Percentiles rank a stretch among this genome's conserved stretches.
These are phyloP conservation scores for Oncorhynchus keta DNA, from an alignment of 2,113 vertebrate species.

Conservation along the genomic window DNA sequence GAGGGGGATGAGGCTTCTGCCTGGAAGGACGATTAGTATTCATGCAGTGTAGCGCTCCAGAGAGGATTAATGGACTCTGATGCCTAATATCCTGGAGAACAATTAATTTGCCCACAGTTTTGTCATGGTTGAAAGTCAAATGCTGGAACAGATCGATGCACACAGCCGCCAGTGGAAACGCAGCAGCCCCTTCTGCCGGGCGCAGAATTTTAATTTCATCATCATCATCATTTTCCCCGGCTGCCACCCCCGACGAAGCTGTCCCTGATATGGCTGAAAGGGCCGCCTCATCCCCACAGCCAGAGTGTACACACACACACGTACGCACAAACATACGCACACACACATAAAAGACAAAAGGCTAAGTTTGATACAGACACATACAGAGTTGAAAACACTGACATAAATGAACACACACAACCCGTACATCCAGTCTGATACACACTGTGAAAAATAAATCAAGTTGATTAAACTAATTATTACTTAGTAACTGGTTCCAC, in stretches of 20 bases:
- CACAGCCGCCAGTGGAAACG: slow-evolving; percentile 85
- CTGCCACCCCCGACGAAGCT: slow-evolving; percentile 82
- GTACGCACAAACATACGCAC: slow-evolving; percentile 1
- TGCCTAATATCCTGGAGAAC: slow-evolving; percentile 99
- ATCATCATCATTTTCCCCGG: slow-evolving; percentile 83
- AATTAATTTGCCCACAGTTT: slow-evolving; percentile 99
- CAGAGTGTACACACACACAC: neutral
- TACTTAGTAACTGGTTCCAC: too few relatives aligned
- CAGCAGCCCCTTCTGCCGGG: slow-evolving; percentile 89
- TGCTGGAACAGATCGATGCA: slow-evolving; percentile 99
- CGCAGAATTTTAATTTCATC: slow-evolving; percentile 96
- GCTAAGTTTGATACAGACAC: neutral
- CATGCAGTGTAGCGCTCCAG: slow-evolving; percentile 87
- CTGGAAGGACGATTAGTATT: slow-evolving; percentile 91
- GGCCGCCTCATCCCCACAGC: slow-evolving; percentile 60
- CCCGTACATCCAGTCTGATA: neutral
- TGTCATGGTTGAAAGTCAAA: slow-evolving; percentile 99
- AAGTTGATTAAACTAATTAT: neutral
- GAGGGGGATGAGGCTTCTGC: slow-evolving; percentile 78
- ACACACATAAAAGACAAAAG: slow-evolving; percentile 2
- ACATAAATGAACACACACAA: neutral
- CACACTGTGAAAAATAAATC: neutral
- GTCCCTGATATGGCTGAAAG: slow-evolving; percentile 75
- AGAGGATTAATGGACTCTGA: slow-evolving; percentile 99
- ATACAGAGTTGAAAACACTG: neutral